These are phyloP conservation scores for Meandrusa payeni DNA, from an alignment of 2,888 invertebrate genomes.

Conservation along the genomic window DNA sequence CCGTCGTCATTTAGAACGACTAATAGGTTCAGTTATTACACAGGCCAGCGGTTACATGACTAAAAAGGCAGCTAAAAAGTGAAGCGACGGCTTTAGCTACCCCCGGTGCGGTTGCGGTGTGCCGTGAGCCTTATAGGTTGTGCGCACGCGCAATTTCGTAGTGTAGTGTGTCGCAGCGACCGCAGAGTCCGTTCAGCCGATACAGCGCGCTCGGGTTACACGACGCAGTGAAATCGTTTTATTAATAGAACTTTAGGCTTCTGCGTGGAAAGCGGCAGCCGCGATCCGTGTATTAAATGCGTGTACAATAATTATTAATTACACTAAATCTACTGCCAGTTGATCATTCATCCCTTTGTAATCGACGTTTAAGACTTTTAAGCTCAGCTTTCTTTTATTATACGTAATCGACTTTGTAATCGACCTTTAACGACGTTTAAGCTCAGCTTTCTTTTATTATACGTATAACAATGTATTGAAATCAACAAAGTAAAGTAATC, in stretches of 20 bases:
- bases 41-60: slow-evolving; percentile 20
- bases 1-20: slow-evolving; percentile 11
- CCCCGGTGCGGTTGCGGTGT: slow-evolving; percentile 24
- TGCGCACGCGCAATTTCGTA: slow-evolving; percentile 55
- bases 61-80: slow-evolving; percentile 25
- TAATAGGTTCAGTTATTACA: slow-evolving; percentile 17
- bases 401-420: no score
- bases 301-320: slow-evolving; percentile 3
- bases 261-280: slow-evolving; percentile 35
- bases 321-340: no score
- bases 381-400: no score
- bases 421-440: no score
- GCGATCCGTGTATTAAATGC: slow-evolving; percentile 7
- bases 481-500: no score
- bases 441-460: no score
- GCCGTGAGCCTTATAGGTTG: slow-evolving; percentile 41
- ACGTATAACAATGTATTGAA: no score
- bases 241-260: slow-evolving; percentile 46
- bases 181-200: slow-evolving; percentile 54
- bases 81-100: slow-evolving; percentile 23
- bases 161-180: slow-evolving; percentile 54
- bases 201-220: slow-evolving; percentile 46
- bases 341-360: no score
- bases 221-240: slow-evolving; percentile 52
- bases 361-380: no score